Base-by-base conservation (phyloP, 1,140 invertebrate species). In the Cotesia chilonis region DNA sequence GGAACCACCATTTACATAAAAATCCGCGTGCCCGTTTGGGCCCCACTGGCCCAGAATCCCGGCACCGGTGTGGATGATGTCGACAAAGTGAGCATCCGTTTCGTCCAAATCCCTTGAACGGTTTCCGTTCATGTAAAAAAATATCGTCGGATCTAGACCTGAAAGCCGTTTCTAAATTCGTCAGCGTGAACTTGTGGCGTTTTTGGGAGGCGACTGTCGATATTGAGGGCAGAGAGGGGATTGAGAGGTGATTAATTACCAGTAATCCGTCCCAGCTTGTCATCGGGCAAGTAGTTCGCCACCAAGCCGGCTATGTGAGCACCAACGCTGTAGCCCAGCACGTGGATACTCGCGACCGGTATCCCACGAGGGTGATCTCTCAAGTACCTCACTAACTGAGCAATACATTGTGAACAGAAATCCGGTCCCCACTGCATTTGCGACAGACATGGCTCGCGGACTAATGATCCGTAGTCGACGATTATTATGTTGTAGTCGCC, bases 1-100 rank as follows among this genome's bases (percentile, higher is more conserved):
- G 54, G 93, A 94, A 41, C 95, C 95, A 7, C 95, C 95, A 81
- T 96, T 96, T 35, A 95, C 92, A 84, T 96, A 96, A 84, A 95
- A 96, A 82, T 96, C 95, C 7, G 94, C 94, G 81, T 96, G 94
- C 0, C 94, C 95, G 77, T 92, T 94, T 1, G 93, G 93, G 2
- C 94, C 93, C 93, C 93, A 95, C 79, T 95, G 93, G 0, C 93
- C 93, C 14, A 95, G 87, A 64, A 95, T 93, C 0, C 94, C 94
- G 0, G 94, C 94, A 41, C 95, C 95, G 0, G 95, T 96, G 81
- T 97, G 95, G 61, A 97, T 89, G 28, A 96, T 91, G 83, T 96
- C 95, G 20, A 96, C 94, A 83, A 96, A 96, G 75, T 92, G 87
- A 0, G 94, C 95, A 83, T 97, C 95, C 1, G 90, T 90, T 55